Evolutionary conservation across 2,113 vertebrate species (phyloP), one percentile per base, ranked within the genome.

Genomic region (Emydocephalus ijimae): DNA sequence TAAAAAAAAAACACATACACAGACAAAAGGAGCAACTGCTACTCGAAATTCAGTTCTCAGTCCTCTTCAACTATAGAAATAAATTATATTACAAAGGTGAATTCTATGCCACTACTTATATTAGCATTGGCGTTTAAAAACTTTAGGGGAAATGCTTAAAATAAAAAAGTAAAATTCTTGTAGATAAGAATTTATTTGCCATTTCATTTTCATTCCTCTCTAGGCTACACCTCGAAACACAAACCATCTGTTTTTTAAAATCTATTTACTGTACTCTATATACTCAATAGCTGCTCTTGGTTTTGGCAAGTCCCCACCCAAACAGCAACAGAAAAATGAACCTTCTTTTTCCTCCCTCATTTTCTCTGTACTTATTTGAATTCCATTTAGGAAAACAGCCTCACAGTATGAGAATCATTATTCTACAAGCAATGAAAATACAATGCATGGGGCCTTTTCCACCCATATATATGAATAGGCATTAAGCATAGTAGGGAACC

Each of bases 341-440:
- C 21, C 55, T 91, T 1, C 10, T 48, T 55, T 59, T 93, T 93
- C 92, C 90, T 59, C 93, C 26, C 52, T 93, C 87, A 92, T 95
- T 95, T 95, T 94, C 56, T 48, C 88, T 92, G 87, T 61, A 85
- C 94, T 91, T 59, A 54, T 85, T 94, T 91, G 87, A 87, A 96
- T 29, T 92, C 94, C 94, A 96, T 95, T 92, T 93, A 95, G 96
- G 95, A 96, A 92, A 94, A 43, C 34, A 91, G 88, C 11, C 91
- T 95, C 91, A 87, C 86, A 93, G 50, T 90, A 29, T 94, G 93
- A 94, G 94, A 95, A 96, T 59, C 94, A 92, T 14, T 93, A 59
- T 18, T 96, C 91, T 91, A 92, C 85, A 96, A 48, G 11, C n/a
- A 92, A 85, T 95, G 55, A 94, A 94, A 94, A 95, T 54, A 85